phyloP scores from a whole-genome alignment of 2,888 invertebrate species.

The Trachelus stipa region DNA sequence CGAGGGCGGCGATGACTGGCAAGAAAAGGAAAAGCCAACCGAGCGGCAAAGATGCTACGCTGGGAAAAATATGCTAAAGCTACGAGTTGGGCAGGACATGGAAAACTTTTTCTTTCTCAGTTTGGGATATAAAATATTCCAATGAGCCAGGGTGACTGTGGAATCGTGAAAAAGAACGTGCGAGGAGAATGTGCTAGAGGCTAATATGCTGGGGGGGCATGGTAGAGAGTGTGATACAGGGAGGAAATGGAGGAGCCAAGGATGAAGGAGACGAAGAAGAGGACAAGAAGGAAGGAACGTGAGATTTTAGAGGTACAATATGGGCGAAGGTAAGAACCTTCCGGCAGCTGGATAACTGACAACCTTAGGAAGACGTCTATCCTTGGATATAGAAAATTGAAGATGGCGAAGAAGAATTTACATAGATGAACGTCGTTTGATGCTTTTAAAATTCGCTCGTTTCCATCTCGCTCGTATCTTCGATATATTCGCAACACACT shows the following conservation, averaged over 20 bases:
- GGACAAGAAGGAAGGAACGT: slow-evolving; percentile 22
- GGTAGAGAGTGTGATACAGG: not conserved
- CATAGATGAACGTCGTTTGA: not conserved
- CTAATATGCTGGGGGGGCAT: too few species aligned
- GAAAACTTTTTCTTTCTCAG: slow-evolving; percentile 24
- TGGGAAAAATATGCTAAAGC: slow-evolving; percentile 10
- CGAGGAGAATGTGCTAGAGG: slow-evolving; percentile 5
- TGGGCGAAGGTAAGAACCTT: too few species aligned
- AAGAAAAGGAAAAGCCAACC: not conserved
- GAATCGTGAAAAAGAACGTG: slow-evolving; percentile 4
- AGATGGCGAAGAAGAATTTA: too few species aligned
- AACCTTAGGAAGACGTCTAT: too few species aligned
- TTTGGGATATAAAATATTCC: slow-evolving; percentile 41
- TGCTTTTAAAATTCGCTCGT: not conserved
- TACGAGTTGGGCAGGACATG: slow-evolving; percentile 15
- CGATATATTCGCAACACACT: too few species aligned
- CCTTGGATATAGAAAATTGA: too few species aligned
- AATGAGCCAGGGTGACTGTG: slow-evolving; percentile 27
- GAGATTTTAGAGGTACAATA: slow-evolving; percentile 9
- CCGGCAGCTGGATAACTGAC: too few species aligned
- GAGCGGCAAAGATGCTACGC: slow-evolving; percentile 3
- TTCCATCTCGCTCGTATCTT: too few species aligned
- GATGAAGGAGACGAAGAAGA: slow-evolving; percentile 21
- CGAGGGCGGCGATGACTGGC: not conserved
- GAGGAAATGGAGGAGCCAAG: slow-evolving; percentile 17